Evolutionary conservation across 2,113 vertebrate species (phyloP), one percentile per base, ranked within the genome.

Genomic region (Fulmarus glacialis): DNA sequence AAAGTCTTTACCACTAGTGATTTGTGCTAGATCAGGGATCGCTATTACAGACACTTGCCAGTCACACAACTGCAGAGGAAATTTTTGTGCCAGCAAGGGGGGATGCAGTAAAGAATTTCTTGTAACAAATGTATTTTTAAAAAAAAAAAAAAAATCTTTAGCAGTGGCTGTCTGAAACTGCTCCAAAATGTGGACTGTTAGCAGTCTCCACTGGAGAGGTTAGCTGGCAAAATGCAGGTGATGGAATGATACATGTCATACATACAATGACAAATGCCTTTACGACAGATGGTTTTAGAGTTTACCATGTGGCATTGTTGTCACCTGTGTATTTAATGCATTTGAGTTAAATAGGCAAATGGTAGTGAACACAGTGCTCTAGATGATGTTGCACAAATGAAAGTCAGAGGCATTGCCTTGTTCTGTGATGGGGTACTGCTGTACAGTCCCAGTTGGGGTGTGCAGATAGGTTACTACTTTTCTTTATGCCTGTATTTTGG

Each of bases 61-160:
- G 10, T 78, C 20, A 15, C 27, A 23, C 29, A 71, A 3, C 43
- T 78, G 14, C 0, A 7, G 38, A 30, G 11, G 7, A 73, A n/a
- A 30, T 58, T n/a, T 66, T 79, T 0, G 0, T 66, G 7, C 38
- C n/a, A 50, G 30, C 15, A 47, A 56, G 23, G 6, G 12, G 7
- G 1, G 6, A 11, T 64, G 38, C 24, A 63, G 36, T 48, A 64
- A 84, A 59, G 3, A 80, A 15, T 56, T 85, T 42, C 10, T 50
- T 90, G 10, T 72, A 82, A 66, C 9, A 52, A 50, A 38, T 22
- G 1, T 55, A 40, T 56, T 77, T 4, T n/a, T 6, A 26, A n/a
- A 36, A 17, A 56, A 23, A 77, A 23, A 15, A 21, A 58, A 40
- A 63, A 42, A 45, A 23, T 26, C 15, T 66, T 64, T 42, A n/a